Base-by-base conservation (phyloP, 2,113 vertebrate genomes). In the Epinephelus moara region DNA sequence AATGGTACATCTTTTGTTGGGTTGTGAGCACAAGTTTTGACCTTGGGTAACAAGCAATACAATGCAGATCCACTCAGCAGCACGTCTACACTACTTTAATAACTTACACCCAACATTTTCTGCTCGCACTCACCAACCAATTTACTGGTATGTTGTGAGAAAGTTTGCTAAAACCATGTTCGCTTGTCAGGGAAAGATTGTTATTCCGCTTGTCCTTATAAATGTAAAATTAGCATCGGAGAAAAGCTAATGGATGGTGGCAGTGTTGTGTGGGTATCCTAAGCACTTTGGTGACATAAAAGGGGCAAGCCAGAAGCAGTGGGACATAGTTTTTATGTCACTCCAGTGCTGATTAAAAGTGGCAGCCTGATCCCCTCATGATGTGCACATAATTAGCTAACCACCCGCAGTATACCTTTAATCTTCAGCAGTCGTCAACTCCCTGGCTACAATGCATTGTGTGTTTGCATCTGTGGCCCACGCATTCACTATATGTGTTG, bases 311-410 rank as follows among this genome's bases (percentile, higher is more conserved):
- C 57, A 69, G 82, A 70, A 76, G 91, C 80, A 64, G 78, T 63
- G 64, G 77, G 61, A 55, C 68, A 62, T 40, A 45, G 70, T 77
- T 84, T 73, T 75, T 70, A 19, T 84, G 78, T 73, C 52, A 72
- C 75, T 85, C 59, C 61, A 70, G 49, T 33, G 77, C 80, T 91
- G 88, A 94, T 92, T 81, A 83, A 78, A 92, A 82, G 74, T 88
- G 88, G 82, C 86, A 92, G 85, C 49, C 73, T 63, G 73, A 87
- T 90, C 69, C 83, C 85, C 81, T 74, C 81, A 80, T 92, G 89
- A 93, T 85, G 84, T 71, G 91, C 61, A 73, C 82, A 85, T 91
- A 92, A 93, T 95, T 92, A 94, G 81, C 81, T 73, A 84, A 84
- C 89, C 85, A 88, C 85, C 81, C 52, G 45, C 82, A 79, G 78